phyloP scores from a whole-genome alignment of 2,113 vertebrate genomes.

The Scytalopus superciliaris region DNA sequence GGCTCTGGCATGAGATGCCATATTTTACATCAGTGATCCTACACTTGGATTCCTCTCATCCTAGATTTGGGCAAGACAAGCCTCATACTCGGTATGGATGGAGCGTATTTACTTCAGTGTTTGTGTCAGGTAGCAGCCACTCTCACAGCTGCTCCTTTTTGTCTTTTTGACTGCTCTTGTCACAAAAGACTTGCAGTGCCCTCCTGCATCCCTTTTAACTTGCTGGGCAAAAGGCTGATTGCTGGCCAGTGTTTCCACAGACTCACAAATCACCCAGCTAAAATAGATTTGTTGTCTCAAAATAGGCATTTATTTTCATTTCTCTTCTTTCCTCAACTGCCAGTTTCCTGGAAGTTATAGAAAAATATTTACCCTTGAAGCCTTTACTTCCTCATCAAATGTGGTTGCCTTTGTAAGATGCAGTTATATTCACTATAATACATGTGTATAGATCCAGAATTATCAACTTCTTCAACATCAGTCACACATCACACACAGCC shows the following conservation, averaged over 20 bases:
- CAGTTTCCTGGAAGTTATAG: not conserved
- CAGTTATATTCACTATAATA: not conserved
- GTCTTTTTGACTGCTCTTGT: not conserved
- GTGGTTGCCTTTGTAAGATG: not conserved
- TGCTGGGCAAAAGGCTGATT: not conserved
- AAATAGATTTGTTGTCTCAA: not conserved
- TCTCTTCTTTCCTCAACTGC: not conserved
- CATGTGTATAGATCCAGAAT: not conserved
- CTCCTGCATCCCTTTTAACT: not conserved
- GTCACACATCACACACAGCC: not conserved
- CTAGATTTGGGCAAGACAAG: not conserved
- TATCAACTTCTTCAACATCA: not conserved
- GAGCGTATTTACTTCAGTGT: not conserved
- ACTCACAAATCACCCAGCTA: not conserved
- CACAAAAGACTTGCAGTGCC: not conserved
- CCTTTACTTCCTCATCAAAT: not conserved
- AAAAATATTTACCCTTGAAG: not conserved
- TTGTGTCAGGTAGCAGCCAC: not conserved
- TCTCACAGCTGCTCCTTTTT: not conserved
- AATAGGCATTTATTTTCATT: not conserved
- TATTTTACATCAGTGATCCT: not conserved
- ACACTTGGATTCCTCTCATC: rapidly evolving
- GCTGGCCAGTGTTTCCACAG: not conserved
- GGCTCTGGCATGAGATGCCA: not conserved
- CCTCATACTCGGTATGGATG: rapidly evolving